Evolutionary conservation across 2,888 invertebrate species (phyloP).

Genomic region (Gymnocheta viridis): DNA sequence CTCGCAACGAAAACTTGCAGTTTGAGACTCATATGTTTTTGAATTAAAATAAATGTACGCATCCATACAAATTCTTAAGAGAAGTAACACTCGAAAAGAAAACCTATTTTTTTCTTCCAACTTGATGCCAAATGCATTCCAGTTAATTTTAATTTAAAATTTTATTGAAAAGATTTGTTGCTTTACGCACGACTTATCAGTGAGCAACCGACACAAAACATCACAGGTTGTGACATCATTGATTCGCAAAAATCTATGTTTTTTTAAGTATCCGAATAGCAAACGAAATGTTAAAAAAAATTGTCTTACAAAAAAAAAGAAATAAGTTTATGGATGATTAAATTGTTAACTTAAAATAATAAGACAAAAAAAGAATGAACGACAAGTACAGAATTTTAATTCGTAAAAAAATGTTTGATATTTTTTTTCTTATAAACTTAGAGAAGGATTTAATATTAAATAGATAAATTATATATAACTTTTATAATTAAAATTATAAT

Average conservation of each 20-base stretch:
- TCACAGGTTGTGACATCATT: neutral
- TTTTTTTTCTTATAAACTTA: neutral
- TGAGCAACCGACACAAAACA: conserved; percentile 5
- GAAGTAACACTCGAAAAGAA: neutral
- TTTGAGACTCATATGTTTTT: no score
- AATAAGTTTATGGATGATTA: conserved; percentile 57
- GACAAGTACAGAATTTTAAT: conserved; percentile 41
- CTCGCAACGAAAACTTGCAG: no score
- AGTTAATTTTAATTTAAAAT: conserved; percentile 47
- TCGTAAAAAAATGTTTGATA: no score
- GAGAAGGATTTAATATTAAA: neutral
- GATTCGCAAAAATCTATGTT: neutral
- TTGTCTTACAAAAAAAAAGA: conserved; percentile 29
- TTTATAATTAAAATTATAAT: no score
- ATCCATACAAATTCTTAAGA: neutral
- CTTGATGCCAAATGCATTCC: conserved; percentile 20
- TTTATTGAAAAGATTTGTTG: conserved; percentile 53
- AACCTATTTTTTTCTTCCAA: neutral
- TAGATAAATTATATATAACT: neutral
- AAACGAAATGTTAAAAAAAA: conserved; percentile 45
- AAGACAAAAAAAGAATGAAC: neutral
- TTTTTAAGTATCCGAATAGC: conserved; percentile 29
- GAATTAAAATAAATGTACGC: no score
- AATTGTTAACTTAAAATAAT: conserved; percentile 29
- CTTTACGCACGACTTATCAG: conserved; percentile 60